Conservation (phyloP, 2,797 vertebrate genomes). For the Meda fulgida region DNA sequence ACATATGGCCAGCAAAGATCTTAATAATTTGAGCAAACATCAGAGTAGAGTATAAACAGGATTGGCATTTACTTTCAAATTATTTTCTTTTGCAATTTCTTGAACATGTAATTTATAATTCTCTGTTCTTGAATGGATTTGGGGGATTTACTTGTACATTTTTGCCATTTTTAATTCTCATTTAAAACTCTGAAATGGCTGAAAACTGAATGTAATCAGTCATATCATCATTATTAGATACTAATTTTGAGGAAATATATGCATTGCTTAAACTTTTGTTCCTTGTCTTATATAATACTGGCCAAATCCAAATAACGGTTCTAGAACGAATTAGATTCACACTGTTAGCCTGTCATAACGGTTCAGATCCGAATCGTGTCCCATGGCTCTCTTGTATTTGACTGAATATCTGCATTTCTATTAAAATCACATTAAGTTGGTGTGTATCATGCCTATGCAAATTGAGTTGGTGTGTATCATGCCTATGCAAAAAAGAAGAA, state of each 20-base stretch:
- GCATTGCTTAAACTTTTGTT: slow-evolving; percentile 55
- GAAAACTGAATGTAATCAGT: slow-evolving; percentile 73
- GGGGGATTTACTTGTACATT: slow-evolving; percentile 36
- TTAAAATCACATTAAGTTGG: not conserved
- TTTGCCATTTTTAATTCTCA: slow-evolving; percentile 59
- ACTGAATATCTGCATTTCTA: not conserved
- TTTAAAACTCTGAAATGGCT: slow-evolving; percentile 72
- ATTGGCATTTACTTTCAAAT: slow-evolving; percentile 17
- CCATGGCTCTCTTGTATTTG: no score
- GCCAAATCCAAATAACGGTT: not conserved
- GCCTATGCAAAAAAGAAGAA: not conserved
- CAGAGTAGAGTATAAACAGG: not conserved
- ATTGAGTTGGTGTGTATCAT: not conserved
- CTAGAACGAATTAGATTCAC: not conserved
- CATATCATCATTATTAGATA: slow-evolving; percentile 66
- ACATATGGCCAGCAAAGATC: slow-evolving; percentile 1
- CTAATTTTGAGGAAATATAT: slow-evolving; percentile 72
- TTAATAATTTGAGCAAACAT: not conserved
- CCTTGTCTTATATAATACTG: slow-evolving; percentile 54
- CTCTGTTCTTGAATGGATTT: slow-evolving; percentile 37
- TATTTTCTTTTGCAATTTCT: slow-evolving; percentile 28
- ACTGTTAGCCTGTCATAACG: not conserved
- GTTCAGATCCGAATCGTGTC: not conserved
- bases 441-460: not conserved
- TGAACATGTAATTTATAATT: slow-evolving; percentile 50